Evolutionary conservation across 2,113 vertebrate genomes (phyloP).

Genomic region (Bettongia penicillata): DNA sequence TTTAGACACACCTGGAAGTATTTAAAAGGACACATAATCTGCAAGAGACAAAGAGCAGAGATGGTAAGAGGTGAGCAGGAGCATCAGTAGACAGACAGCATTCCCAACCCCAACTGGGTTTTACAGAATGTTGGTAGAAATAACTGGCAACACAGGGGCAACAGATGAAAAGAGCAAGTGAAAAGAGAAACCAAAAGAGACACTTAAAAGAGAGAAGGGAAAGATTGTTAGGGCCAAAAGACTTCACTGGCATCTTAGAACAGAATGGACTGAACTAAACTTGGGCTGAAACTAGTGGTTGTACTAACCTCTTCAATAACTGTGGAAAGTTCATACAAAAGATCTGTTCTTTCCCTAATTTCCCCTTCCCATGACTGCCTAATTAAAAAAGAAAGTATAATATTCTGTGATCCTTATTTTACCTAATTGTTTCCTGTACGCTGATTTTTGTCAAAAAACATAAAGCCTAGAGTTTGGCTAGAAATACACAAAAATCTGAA

Average conservation of each 20-base stretch:
- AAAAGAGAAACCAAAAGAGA: background rate
- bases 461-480: background rate
- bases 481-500: background rate
- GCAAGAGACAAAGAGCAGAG: background rate
- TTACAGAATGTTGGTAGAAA: background rate
- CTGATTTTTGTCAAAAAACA: background rate
- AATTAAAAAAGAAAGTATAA: background rate
- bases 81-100: background rate
- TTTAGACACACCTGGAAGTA: background rate
- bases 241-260: background rate
- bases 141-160: background rate
- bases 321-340: background rate
- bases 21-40: background rate
- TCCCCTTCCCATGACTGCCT: background rate
- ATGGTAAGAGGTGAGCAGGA: background rate
- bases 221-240: background rate
- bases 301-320: background rate
- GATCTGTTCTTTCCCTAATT: background rate
- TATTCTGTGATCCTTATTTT: background rate
- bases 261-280: background rate
- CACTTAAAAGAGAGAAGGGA: background rate
- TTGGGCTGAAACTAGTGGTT: background rate
- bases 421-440: background rate
- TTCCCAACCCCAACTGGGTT: background rate
- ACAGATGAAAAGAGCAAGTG: background rate